Base-by-base conservation (phyloP, 1,140 invertebrate species). In the Centruroides vittatus region DNA sequence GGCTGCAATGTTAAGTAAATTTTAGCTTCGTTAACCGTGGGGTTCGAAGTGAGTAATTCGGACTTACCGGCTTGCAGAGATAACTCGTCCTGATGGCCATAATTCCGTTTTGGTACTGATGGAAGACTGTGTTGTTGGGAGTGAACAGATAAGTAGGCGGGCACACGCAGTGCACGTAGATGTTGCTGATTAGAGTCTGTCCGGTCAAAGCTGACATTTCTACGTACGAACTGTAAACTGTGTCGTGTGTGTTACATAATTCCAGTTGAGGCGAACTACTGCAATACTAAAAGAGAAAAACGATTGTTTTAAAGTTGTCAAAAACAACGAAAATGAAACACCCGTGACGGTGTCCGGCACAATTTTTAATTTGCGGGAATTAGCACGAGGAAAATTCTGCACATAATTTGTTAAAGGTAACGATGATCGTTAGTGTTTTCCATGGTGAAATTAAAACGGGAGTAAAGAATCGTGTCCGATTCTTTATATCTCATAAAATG, bases 111-210 rank as follows among this genome's bases (percentile, higher is more conserved):
- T 65, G 65, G 6, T 66, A 23, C 35, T 70, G 68, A 7, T 60
- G 56, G 51, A 70, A 72, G 34, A 62, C 49, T 35, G 67, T 69
- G 49, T 68, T 62, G 51, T 65, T 66, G 13, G 64, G 23, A 36
- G 61, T 61, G 51, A 70, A 70, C 54, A 66, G 67, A 51, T 69
- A 64, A 55, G 51, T 58, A 35, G 65, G 62, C 11, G 71, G 70
- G 58, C 71, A 73, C 13, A 63, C 47, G 60, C 71, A 73, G 47
- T 65, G 65, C 35, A 72, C 47, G n/a, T 58, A 58, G 41, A 69
- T 67, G 34, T 54, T 58, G 54, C 68, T 65, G 5, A 58, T 11
- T 13, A 64, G 9, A 9, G 61, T 69, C 23, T 69, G 61, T 12
- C 62, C 66, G 7, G 67, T 72, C 9, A 59, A 13, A 52, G 62